Base-by-base conservation (phyloP, 2,113 vertebrate species). In the Plectropomus leopardus region DNA sequence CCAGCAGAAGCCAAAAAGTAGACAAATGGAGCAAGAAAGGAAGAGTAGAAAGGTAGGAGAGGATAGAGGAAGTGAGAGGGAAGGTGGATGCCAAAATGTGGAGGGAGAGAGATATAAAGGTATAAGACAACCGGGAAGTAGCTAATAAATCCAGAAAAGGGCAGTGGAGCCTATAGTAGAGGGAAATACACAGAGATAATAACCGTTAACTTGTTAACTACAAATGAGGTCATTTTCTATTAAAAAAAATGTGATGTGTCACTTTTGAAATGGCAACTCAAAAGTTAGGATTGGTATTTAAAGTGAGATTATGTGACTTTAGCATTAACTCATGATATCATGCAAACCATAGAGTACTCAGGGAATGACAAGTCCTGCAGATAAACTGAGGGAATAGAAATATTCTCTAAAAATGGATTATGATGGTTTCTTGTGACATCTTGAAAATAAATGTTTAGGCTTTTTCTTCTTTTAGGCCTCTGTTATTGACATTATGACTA, bases 1-100 rank as follows among this genome's bases (percentile, higher is more conserved):
- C 45, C 10, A 42, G 78, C n/a, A 34, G 81, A 66, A 54, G 73
- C 55, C 55, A 59, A 77, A 58, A 80, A 64, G 40, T 42, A 68
- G 42, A 61, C 57, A 85, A 76, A 47, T 51, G 59, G 73, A 72
- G 76, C 66, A 36, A 48, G 47, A 61, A 24, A 68, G 53, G 15
- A 69, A 21, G 60, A 32, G 64, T 42, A 32, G 47, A 63, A 58
- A 44, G 13, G 28, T 34, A 61, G 36, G 79, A 60, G 28, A 65
- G 23, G 65, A 75, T 3, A 45, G 40, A 44, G 21, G 72, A 30
- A 42, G 61, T 45, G 28, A 15, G 58, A 47, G 40, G 24, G 45
- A 30, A 53, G 45, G 40, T 15, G n/a, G 48, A 48, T 32, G 65
- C 59, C 21, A 79, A 69, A 85, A 45, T 40, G 28, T 48, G 58